Evolutionary conservation across 64 coral and sea anemone genomes (phyloP), one percentile per base, ranked within the genome.

Genomic region (Pocillopora verrucosa): DNA sequence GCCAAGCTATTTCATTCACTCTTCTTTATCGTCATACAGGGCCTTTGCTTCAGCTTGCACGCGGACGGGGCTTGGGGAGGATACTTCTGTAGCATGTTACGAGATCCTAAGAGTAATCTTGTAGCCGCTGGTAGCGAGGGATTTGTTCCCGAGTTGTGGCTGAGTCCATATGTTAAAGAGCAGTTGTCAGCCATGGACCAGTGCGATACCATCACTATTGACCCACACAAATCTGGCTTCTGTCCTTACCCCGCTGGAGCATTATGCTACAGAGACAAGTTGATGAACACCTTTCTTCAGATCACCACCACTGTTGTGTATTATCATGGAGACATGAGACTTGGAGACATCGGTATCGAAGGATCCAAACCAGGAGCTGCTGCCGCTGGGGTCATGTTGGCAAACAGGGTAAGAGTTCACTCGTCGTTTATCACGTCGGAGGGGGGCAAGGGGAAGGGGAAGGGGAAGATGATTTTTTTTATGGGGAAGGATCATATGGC

Each of bases 201-300:
- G 0, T 89, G 86, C 20, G 95, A 98, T 64, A 98, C 95, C 76
- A 93, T 98, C 25, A 98, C 92, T 13, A 94, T 93, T 34, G 95
- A 98, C 24, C 95, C 95, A 12, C 95, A 98, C 73, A 98, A 98
- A 81, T 91, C 91, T 61, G 95, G 95, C 41, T 98, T 94, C 73
- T 90, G 88, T 91, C 95, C 95, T 17, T 98, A 98, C 75, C 95
- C 95, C 9, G 95, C 83, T 20, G 95, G 88, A 15, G 95, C 92
- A 11, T 65, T 92, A 13, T 94, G 95, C 73, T 98, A 98, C 88
- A 73, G 79, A 59, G 79, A 98, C 84, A 86, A 77, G 57, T 72
- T 59, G 2, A 98, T 98, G 84, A 98, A 94, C 78, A 87, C 67
- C 12, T 90, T 91, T 58, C 80, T 98, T n/a, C 88, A 84, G 51